Evolutionary conservation across 1,140 invertebrate species (phyloP).

Genomic region (Drosophila micromelanica): DNA sequence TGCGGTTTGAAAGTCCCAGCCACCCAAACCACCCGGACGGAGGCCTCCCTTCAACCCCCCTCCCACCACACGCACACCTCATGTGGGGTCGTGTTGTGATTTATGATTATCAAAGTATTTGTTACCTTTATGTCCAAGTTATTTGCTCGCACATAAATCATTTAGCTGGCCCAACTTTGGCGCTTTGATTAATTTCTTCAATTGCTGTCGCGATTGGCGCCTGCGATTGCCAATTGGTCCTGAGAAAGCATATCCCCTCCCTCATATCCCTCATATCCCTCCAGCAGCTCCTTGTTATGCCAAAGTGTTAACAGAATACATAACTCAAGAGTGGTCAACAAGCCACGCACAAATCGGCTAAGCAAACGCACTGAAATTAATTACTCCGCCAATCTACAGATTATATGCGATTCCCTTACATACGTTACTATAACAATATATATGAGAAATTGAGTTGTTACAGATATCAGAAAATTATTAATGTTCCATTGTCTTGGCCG

Average conservation of each 20-base stretch:
- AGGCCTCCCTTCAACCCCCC: not conserved
- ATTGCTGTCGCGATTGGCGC: conserved; percentile 61
- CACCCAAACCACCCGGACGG: not conserved
- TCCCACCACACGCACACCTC: not conserved
- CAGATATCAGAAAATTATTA: not conserved
- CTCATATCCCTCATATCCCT: too few species aligned
- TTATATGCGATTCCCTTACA: too few species aligned
- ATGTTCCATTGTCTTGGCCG: too few species aligned
- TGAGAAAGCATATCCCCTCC: not conserved
- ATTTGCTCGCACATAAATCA: conserved; percentile 80
- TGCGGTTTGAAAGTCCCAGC: conserved; percentile 56
- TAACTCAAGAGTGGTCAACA: conserved; percentile 69
- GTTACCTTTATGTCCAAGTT: conserved; percentile 81
- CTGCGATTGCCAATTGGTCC: conserved; percentile 47
- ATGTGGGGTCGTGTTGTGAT: conserved; percentile 63
- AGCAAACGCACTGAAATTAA: conserved; percentile 7
- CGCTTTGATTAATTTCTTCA: conserved; percentile 79
- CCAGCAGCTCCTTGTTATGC: conserved; percentile 52
- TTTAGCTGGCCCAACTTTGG: conserved; percentile 54
- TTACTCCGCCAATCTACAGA: conserved; percentile 11
- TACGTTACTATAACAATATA: not conserved
- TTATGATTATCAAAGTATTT: conserved; percentile 83
- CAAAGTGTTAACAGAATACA: conserved; percentile 53
- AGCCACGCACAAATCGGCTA: conserved; percentile 13
- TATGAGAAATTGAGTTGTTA: not conserved